Conservation (phyloP, 2,888 invertebrate genomes). For the Eurytoma californica region DNA sequence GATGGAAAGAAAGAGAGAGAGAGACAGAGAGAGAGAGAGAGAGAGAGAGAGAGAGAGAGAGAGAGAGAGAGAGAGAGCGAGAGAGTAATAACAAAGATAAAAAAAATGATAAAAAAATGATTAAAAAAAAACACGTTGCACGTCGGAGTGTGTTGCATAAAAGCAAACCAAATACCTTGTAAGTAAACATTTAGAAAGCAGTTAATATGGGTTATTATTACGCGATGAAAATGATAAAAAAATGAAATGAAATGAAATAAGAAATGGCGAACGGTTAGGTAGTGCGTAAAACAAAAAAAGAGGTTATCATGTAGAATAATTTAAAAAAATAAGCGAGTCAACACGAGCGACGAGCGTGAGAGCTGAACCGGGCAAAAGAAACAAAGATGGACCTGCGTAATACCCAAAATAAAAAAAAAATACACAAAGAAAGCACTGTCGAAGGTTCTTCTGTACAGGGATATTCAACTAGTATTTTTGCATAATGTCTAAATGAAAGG, state of each 20-base stretch:
- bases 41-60: conserved; percentile 41
- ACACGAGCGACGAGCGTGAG: conserved; percentile 13
- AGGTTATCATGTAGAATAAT: conserved; percentile 17
- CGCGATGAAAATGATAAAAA: conserved; percentile 24
- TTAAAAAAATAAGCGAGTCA: conserved; percentile 37
- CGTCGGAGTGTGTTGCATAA: conserved; percentile 65
- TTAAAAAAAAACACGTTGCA: conserved; percentile 55
- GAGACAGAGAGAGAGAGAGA: conserved; percentile 31
- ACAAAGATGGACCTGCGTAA: conserved; percentile 39
- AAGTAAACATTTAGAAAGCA: conserved; percentile 69
- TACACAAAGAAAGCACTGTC: conserved; percentile 58
- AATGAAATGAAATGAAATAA: conserved; percentile 52
- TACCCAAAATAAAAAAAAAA: neutral
- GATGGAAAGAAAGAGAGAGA: conserved; percentile 47
- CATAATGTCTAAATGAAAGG: conserved; percentile 62
- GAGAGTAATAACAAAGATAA: conserved; percentile 15
- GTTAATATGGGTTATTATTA: conserved; percentile 52
- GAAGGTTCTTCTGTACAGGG: conserved; percentile 72
- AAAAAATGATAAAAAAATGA: conserved; percentile 21
- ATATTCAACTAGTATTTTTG: conserved; percentile 74
- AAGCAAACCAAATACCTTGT: conserved; percentile 73
- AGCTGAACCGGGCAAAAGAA: conserved; percentile 27
- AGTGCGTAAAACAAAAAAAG: conserved; percentile 31
- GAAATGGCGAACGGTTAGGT: conserved; percentile 57
- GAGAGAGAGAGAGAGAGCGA: conserved; percentile 10